phyloP scores from a whole-genome alignment of 2,797 vertebrate species.

The Craterocephalus amniculus region DNA sequence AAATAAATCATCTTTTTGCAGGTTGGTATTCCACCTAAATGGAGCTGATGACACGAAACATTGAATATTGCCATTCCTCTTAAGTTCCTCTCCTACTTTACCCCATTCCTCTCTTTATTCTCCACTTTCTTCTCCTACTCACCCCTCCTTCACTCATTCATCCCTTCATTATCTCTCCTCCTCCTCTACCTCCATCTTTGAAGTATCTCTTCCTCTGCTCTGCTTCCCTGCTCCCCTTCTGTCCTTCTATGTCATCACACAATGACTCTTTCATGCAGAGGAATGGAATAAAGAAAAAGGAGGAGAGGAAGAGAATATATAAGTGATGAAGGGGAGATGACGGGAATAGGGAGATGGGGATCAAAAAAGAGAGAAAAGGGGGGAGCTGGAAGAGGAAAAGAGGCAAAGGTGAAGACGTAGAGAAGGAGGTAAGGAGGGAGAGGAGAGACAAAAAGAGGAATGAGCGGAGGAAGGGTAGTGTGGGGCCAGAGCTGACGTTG shows the following conservation, averaged over 20 bases:
- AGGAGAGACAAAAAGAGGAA: constrained; percentile 34
- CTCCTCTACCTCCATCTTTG: constrained; percentile 35
- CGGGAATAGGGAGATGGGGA: not conserved
- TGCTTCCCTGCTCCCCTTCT: not conserved
- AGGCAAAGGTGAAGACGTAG: constrained; percentile 1
- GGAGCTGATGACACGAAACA: constrained; percentile 5
- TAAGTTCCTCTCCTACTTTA: constrained; percentile 5
- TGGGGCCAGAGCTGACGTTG: constrained; percentile 65
- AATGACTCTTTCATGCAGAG: constrained; percentile 48
- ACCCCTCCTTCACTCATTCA: constrained; percentile 25
- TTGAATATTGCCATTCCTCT: not conserved
- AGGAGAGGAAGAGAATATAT: constrained; percentile 16
- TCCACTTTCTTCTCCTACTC: constrained; percentile 17
- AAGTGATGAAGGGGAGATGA: constrained; percentile 14
- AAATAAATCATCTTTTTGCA: not conserved
- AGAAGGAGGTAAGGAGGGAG: constrained; percentile 4
- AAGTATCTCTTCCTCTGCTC: constrained; percentile 1
- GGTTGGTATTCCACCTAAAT: constrained; percentile 7
- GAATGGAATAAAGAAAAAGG: not conserved
- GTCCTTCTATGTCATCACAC: constrained; percentile 26
- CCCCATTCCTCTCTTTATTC: not conserved
- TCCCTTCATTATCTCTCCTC: constrained; percentile 24
- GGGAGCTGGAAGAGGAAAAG: not conserved
- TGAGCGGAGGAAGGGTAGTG: constrained; percentile 66
- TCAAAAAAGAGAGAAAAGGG: not conserved